phyloP scores from a whole-genome alignment of 2,888 invertebrate genomes.

The Malacosoma neustria region DNA sequence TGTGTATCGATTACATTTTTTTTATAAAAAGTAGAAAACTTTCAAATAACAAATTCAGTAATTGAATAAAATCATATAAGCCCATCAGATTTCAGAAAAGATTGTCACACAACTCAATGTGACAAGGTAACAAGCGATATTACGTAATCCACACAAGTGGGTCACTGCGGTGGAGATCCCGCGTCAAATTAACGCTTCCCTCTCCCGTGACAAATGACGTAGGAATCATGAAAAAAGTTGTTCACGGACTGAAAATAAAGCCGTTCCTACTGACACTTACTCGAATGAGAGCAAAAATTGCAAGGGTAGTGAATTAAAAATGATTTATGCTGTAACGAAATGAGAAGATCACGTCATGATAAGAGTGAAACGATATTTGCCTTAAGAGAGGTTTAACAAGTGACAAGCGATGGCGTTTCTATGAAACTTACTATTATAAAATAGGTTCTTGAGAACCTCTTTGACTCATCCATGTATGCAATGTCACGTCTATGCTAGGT shows the following conservation, averaged over 20 bases:
- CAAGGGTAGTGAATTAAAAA: neutral
- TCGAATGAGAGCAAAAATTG: neutral
- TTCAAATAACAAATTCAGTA: too few relatives aligned
- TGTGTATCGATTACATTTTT: too few relatives aligned
- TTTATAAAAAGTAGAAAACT: too few relatives aligned
- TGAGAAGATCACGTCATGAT: constrained; percentile 1
- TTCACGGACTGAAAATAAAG: constrained; percentile 4
- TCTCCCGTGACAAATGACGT: constrained; percentile 60
- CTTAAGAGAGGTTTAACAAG: too few relatives aligned
- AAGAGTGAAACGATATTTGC: constrained; percentile 1
- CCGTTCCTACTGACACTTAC: constrained; percentile 1
- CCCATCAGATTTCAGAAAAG: neutral
- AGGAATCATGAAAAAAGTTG: constrained; percentile 45
- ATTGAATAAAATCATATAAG: too few relatives aligned
- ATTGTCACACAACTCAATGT: constrained; percentile 10
- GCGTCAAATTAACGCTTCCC: constrained; percentile 70
- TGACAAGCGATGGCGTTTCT: too few relatives aligned
- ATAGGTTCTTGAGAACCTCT: too few relatives aligned
- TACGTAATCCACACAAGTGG: constrained; percentile 49
- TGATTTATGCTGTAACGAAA: neutral
- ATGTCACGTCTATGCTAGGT: too few relatives aligned
- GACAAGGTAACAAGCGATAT: constrained; percentile 35
- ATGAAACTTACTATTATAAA: too few relatives aligned
- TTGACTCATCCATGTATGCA: too few relatives aligned
- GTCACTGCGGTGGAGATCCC: constrained; percentile 56